phyloP scores from a whole-genome alignment of 2,888 invertebrate species.

The Junonia oenone region DNA sequence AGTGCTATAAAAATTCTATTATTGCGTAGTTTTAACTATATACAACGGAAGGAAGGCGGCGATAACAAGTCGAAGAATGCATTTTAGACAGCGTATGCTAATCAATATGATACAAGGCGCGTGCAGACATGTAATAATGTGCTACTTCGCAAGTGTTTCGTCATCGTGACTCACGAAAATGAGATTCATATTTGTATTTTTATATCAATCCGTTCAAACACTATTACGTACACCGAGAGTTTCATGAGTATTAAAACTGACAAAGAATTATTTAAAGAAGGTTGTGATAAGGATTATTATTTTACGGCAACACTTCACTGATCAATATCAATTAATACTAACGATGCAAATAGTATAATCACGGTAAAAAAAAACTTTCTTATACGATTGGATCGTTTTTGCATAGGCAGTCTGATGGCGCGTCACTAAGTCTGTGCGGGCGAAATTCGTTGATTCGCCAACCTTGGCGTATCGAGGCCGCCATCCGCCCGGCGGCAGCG shows the following conservation, averaged over 20 bases:
- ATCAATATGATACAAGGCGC: constrained; percentile 54
- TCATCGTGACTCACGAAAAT: constrained; percentile 45
- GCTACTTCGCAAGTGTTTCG: constrained; percentile 49
- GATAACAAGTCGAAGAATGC: constrained; percentile 34
- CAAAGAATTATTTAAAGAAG: neutral
- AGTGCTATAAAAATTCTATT: constrained; percentile 4
- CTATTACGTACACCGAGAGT: neutral
- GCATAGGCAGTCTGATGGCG: constrained; percentile 32
- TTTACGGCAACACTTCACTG: neutral
- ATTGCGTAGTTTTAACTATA: constrained; percentile 30
- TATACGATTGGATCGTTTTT: constrained; percentile 8
- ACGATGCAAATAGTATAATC: neutral
- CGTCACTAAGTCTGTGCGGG: constrained; percentile 64
- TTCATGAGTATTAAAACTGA: neutral
- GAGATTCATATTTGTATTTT: neutral
- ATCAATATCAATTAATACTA: neutral
- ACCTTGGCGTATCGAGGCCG: constrained; percentile 69
- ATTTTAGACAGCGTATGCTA: constrained; percentile 58
- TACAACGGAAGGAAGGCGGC: constrained; percentile 45
- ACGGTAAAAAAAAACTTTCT: neutral
- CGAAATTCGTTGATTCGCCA: constrained; percentile 68
- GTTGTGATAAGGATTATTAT: neutral
- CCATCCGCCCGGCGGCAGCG: constrained; percentile 46
- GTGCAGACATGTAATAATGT: constrained; percentile 46
- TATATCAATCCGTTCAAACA: neutral